Percentiles rank a stretch among this genome's conserved stretches.
phyloP scores from a whole-genome alignment of 1,140 invertebrate genomes.

The Megathymus violae region DNA sequence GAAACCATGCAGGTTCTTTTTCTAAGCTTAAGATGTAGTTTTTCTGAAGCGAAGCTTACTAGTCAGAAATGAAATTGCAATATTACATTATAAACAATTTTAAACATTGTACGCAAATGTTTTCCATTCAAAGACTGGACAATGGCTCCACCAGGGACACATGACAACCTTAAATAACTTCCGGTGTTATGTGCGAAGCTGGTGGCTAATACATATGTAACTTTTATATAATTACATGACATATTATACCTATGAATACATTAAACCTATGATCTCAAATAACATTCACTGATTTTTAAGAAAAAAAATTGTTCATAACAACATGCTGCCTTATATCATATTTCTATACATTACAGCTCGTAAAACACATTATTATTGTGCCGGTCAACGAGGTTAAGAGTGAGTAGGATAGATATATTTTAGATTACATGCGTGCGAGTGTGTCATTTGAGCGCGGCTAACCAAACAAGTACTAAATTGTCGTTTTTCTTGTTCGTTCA shows the following conservation, averaged over 20 bases:
- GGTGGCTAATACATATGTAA: not conserved
- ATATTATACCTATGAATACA: no score
- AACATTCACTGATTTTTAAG: no score
- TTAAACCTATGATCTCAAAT: no score
- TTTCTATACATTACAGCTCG: not conserved
- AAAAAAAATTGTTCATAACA: slow-evolving; percentile 2
- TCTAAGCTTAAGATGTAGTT: no score
- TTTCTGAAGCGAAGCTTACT: no score
- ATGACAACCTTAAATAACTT: slow-evolving; percentile 53
- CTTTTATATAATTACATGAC: no score
- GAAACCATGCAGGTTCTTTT: no score
- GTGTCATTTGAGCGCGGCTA: slow-evolving; percentile 2
- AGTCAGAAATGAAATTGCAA: no score
- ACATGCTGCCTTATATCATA: not conserved
- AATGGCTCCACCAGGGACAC: slow-evolving; percentile 42
- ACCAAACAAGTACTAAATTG: not conserved
- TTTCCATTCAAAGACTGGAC: slow-evolving; percentile 38
- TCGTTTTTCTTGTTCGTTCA: not conserved
- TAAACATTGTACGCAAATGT: slow-evolving; percentile 35
- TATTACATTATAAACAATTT: not conserved
- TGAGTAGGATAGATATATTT: slow-evolving; percentile 7
- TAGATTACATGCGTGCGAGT: slow-evolving; percentile 10
- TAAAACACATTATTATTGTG: slow-evolving; percentile 10
- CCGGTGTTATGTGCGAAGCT: slow-evolving; percentile 40
- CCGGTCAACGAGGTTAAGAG: slow-evolving; percentile 12